Base-by-base conservation (phyloP, 2,797 vertebrate genomes). In the Clarias fuscus region DNA sequence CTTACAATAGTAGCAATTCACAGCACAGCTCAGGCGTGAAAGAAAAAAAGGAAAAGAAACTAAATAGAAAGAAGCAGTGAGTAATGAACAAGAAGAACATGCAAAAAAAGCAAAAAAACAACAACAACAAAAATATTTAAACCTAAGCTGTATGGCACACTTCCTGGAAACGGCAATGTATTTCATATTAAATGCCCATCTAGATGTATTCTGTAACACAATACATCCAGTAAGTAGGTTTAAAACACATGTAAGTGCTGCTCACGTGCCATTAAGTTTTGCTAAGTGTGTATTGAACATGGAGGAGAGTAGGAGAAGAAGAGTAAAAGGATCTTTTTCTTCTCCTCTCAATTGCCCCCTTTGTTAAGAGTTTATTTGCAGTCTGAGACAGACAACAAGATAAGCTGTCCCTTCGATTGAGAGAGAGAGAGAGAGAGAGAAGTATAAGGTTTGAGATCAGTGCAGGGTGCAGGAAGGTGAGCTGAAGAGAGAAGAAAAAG, bases 341-440 rank as follows among this genome's bases (percentile, higher is more conserved):
- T 27, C 58, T 85, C 86, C 77, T 73, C 82, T 87, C 65, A 24
- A 91, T 85, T 85, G 68, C 75, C 84, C 85, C 79, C 79, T 90
- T 87, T 88, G 83, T 87, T 86, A 53, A 56, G 78, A 81, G 82
- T 86, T 87, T 90, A 88, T 65, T 80, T 80, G 82, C 85, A 89
- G 84, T 88, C 86, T 84, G 88, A 87, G 89, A 56, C 84, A 89
- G 88, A 89, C 83, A 91, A 88, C 84, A 89, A 89, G 90, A 92
- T 88, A 90, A 86, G 86, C 67, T 89, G 84, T 89, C 73, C 76
- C 86, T 82, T 33, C 83, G 86, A 85, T 62, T 73, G 14, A 62
- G 14, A 27, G 4, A 67, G 14, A 62, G 18, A 27, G 4, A 15
- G 64, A 14, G 67, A 68, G 67, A 18, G 1, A 10, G 4, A 20